Base-by-base conservation (phyloP, 2,888 invertebrate species). In the Lasioglossum villosulum region DNA sequence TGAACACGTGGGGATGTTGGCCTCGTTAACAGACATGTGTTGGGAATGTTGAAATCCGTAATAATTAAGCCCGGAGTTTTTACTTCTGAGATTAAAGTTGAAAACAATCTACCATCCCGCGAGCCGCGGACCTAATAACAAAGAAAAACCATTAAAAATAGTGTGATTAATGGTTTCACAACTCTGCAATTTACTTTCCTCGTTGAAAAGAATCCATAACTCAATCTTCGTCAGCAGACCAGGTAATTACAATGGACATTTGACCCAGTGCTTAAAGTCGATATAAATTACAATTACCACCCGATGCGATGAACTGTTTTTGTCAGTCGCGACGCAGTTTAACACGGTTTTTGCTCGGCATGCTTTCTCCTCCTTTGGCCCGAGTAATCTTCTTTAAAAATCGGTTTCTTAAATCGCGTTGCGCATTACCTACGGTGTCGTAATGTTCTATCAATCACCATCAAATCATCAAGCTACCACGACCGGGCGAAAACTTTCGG, bases 281-380 rank as follows among this genome's bases (percentile, higher is more conserved):
- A 70, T 75, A 83, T 71, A 83, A 81, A 72, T 72, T 76, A 56
- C 82, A 75, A 75, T 70, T 75, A 78, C 52, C 74, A 63, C 52
- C 37, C 71, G 83, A 83, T 83, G 83, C 74, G 74, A 48, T 59
- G 34, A 42, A 71, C 74, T 63, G 78, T 84, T 84, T 84, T 84
- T 83, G 27, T 68, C 74, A 75, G 72, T 34, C 27, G 42, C 68
- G 52, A 74, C 59, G 74, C 59, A 74, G 82, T 71, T 84, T 73
- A 84, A 84, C 77, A 52, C 70, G 74, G 39, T 73, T 82, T 78
- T 83, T 84, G 39, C 39, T 4, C 45, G 2, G 42, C 23, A 34
- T 12, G 78, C 84, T 84, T 84, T 84, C 84, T 78, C 84, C 82
- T 71, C 77, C 39, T 42, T 30, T 59, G 34, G 52, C 39, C 37